These are phyloP conservation scores for Eupithecia subfuscata DNA, from an alignment of 2,888 invertebrate genomes.

Conservation along the genomic window DNA sequence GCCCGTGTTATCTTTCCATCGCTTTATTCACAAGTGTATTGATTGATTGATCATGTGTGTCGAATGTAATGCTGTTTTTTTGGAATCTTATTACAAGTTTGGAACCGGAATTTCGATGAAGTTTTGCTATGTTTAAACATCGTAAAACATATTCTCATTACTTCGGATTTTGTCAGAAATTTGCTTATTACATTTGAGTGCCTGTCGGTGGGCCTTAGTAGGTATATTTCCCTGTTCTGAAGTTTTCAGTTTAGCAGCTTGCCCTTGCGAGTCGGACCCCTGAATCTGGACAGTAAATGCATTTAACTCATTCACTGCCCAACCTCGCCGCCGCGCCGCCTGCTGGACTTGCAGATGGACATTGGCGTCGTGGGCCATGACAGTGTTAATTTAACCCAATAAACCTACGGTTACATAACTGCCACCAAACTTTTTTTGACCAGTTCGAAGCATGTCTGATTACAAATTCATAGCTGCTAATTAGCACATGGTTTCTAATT, in stretches of 20 bases:
- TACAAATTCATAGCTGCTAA: conserved; percentile 27
- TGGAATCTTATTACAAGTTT: conserved; percentile 82
- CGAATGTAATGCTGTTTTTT: conserved; percentile 48
- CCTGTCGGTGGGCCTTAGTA: too few species aligned
- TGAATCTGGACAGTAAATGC: neutral
- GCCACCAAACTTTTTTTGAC: neutral
- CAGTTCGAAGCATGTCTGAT: neutral
- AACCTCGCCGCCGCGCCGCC: too few species aligned
- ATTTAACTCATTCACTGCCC: neutral
- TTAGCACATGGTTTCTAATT: conserved; percentile 39
- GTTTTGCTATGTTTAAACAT: neutral
- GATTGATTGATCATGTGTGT: conserved; percentile 43
- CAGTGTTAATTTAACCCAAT: neutral
- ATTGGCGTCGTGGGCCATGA: too few species aligned
- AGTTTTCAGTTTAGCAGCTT: neutral
- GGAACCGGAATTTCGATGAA: neutral
- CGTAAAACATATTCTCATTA: too few species aligned
- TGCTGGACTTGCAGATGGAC: too few species aligned
- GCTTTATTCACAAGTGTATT: conserved; percentile 62
- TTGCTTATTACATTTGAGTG: neutral
- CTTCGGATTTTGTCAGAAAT: neutral
- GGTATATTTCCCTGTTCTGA: neutral
- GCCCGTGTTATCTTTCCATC: conserved; percentile 64
- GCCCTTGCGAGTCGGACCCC: neutral
- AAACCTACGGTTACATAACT: neutral